A percentile compares a stretch with the other conserved stretches of the same genome.
These are phyloP conservation scores for Bhutanitis thaidina DNA, from an alignment of 2,888 invertebrate genomes.

Conservation along the genomic window DNA sequence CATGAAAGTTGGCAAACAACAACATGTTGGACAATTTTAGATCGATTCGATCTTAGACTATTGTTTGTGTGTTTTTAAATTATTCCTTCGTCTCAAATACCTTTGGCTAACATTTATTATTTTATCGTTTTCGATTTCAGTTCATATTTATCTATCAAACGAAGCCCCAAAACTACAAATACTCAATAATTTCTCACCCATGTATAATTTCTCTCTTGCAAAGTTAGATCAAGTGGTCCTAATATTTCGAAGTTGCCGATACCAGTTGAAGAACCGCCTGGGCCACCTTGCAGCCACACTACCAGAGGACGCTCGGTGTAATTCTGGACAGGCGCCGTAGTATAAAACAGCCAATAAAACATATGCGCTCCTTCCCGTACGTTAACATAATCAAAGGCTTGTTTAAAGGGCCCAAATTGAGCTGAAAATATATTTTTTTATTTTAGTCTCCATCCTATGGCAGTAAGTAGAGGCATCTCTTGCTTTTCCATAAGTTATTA, in stretches of 20 bases:
- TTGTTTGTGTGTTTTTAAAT: no score
- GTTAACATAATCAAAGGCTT: slow-evolving; percentile 87
- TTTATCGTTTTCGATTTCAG: no score
- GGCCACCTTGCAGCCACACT: slow-evolving; percentile 95
- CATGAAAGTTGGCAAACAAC: no score
- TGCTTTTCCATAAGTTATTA: no score
- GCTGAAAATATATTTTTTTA: slow-evolving; percentile 33
- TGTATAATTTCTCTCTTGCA: slow-evolving; percentile 84
- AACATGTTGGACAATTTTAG: no score
- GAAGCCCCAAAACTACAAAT: no score
- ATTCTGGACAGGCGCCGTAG: slow-evolving; percentile 80
- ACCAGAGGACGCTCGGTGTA: slow-evolving; percentile 86
- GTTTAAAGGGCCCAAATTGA: slow-evolving; percentile 80
- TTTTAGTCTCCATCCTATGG: no score
- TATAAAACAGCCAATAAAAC: slow-evolving; percentile 94
- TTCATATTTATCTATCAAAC: no score
- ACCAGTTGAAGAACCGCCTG: slow-evolving; percentile 88
- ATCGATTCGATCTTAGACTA: no score
- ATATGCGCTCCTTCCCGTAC: slow-evolving; percentile 88
- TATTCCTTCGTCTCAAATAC: no score
- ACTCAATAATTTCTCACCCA: slow-evolving; percentile 79
- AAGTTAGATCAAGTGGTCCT: slow-evolving; percentile 84
- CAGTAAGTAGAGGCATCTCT: no score
- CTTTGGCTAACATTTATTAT: no score
- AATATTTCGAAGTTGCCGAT: slow-evolving; percentile 93